Evolutionary conservation across 37 sponge, comb jelly and placozoan species (phyloP).

Genomic region (Ephydatia muelleri): DNA sequence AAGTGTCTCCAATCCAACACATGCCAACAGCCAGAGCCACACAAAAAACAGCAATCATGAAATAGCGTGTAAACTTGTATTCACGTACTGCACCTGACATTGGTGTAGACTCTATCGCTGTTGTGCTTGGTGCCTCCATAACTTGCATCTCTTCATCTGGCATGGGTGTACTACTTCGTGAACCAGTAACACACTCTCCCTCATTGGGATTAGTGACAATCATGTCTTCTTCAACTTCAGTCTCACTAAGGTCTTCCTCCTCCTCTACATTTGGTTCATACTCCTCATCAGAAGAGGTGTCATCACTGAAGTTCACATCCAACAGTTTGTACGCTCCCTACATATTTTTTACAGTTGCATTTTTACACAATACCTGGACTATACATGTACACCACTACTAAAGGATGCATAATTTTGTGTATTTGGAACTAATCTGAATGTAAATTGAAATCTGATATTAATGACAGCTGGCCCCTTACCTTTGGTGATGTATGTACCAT

Average conservation of each 20-base stretch:
- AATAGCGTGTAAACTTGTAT: not conserved
- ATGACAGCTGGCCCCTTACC: too few species aligned
- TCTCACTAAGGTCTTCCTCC: conserved; percentile 7
- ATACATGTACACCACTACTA: too few species aligned
- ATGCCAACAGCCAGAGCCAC: too few species aligned
- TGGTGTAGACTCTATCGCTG: not conserved
- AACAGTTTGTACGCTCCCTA: not conserved
- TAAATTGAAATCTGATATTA: too few species aligned
- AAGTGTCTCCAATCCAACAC: too few species aligned
- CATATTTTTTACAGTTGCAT: too few species aligned
- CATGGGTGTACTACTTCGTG: not conserved
- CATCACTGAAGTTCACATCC: conserved; percentile 14
- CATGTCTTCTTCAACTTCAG: conserved; percentile 4
- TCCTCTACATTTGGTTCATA: conserved; percentile 42
- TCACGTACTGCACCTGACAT: not conserved
- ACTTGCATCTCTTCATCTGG: not conserved
- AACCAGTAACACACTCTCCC: not conserved
- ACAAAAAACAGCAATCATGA: too few species aligned
- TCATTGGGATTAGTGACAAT: conserved; percentile 12
- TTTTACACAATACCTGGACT: too few species aligned
- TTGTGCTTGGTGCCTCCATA: too few species aligned
- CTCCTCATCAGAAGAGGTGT: conserved; percentile 76
- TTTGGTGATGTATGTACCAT: not conserved
- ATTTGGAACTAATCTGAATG: too few species aligned
- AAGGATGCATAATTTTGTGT: too few species aligned